These are phyloP conservation scores for Sciaenops ocellatus DNA, from an alignment of 2,797 vertebrate genomes.

Conservation along the genomic window DNA sequence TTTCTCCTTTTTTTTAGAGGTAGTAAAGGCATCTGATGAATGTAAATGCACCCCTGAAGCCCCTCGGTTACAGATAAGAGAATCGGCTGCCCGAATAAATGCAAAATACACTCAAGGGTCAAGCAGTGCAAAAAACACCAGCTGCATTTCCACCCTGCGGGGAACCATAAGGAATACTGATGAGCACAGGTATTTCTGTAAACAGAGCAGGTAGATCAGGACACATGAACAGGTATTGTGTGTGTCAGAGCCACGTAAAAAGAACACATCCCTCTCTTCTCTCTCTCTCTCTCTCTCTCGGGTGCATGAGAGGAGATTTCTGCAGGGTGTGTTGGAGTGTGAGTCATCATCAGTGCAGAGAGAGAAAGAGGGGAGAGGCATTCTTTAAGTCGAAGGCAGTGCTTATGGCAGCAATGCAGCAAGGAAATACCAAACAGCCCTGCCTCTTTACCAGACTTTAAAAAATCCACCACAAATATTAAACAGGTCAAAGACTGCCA, in stretches of 20 bases:
- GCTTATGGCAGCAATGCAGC: conserved; percentile 79
- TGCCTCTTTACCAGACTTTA: conserved; percentile 38
- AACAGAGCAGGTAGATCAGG: conserved; percentile 61
- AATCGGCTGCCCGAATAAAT: conserved; percentile 44
- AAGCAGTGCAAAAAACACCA: conserved; percentile 42
- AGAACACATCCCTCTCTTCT: conserved; percentile 48
- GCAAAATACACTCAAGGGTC: conserved; percentile 45
- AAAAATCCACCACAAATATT: conserved; percentile 38
- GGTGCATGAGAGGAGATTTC: conserved; percentile 77
- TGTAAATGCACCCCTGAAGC: conserved; percentile 37
- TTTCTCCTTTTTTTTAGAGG: conserved; percentile 4
- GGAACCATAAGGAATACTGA: conserved; percentile 60
- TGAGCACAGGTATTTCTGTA: conserved; percentile 63
- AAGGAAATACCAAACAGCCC: conserved; percentile 53
- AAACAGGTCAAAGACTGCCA: conserved; percentile 50
- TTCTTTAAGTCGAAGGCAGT: conserved; percentile 79
- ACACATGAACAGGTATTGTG: conserved; percentile 62
- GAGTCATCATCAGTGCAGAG: conserved; percentile 85
- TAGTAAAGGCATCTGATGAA: conserved; percentile 29
- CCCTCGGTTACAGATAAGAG: conserved; percentile 34
- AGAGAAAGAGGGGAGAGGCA: conserved; percentile 74
- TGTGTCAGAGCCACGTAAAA: conserved; percentile 52
- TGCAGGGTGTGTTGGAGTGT: conserved; percentile 84
- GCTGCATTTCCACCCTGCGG: conserved; percentile 49
- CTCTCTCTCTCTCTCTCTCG: conserved; percentile 60